Conservation (phyloP, 53 echinoderm and acorn worm genomes). For the Pentamera pediparva region DNA sequence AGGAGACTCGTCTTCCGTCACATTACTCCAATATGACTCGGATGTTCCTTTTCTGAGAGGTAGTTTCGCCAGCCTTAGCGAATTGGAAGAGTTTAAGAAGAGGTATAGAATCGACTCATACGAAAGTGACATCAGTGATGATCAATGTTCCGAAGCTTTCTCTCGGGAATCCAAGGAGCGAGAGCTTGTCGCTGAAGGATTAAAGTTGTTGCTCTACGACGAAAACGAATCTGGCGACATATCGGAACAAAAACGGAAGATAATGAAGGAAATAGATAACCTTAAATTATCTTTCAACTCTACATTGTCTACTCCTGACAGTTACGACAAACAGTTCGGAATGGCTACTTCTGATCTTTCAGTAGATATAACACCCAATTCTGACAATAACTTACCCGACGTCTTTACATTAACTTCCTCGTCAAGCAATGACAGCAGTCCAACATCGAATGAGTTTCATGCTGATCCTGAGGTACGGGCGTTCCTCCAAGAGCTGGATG, state of each 20-base stretch:
- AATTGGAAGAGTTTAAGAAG: neutral
- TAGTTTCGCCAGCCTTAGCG: neutral
- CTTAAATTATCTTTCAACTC: conserved; percentile 12
- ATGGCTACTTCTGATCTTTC: neutral
- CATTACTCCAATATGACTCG: neutral
- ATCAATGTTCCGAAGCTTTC: neutral
- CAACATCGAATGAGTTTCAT: conserved; percentile 13
- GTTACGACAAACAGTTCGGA: neutral
- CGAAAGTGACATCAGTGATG: conserved; percentile 1
- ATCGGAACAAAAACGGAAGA: conserved; percentile 5
- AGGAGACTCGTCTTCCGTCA: neutral
- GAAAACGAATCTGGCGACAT: neutral
- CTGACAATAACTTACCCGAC: too few species aligned
- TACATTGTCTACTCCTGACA: conserved; percentile 7
- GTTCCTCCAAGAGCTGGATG: conserved; percentile 13
- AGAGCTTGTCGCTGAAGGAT: conserved; percentile 4
- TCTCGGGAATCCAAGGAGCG: neutral
- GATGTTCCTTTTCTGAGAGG: neutral
- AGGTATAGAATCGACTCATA: neutral
- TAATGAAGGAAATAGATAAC: conserved; percentile 15
- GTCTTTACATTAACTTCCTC: neutral
- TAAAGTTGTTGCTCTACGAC: conserved; percentile 8
- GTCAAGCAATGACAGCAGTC: conserved; percentile 7
- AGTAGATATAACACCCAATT: neutral
- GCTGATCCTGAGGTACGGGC: conserved; percentile 24